Base-by-base conservation (phyloP, 2,888 invertebrate genomes). In the Spisula solida region DNA sequence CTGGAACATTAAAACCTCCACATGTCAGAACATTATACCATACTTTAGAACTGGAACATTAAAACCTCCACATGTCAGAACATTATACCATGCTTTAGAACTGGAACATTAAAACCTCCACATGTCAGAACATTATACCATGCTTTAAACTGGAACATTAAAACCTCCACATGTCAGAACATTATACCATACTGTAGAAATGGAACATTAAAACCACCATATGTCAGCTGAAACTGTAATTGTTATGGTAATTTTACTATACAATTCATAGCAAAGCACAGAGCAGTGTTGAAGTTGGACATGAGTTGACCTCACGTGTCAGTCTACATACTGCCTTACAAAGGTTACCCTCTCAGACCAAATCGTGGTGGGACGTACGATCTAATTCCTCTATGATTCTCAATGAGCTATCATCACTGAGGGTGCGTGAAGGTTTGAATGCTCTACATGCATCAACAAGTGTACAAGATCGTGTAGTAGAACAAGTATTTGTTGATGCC, bases 401-500 rank as follows among this genome's bases (percentile, higher is more conserved):
- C 51, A 81, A 55, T 81, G 81, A 81, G 31, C 25, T 81, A 5
- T 41, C 81, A 16, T 51, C 81, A 8, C 18, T 47, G 16, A 81
- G 81, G 18, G 12, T 55, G 16, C 51, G 51, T 29, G 55, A 48
- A 29, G 81, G 29, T 0, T 29, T 81, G 16, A 29, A 55, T n/a
- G n/a, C 81, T 51, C 81, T 81, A 31, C 51, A 55, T 29, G 81
- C 81, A 31, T 25, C 51, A 12, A 29, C 81, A 0, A 81, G 81
- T n/a, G 16, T 55, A 18, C 81, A 81, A 4, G 29, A 81, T 55
- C 48, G 81, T 51, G 31, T 55, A 0, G 47, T 81, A 25, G 29
- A 81, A 31, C 34, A 82, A 56, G 34, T 60, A 12, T 82, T 34
- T 60, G 16, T 82, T 41, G 34, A 60, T 60, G 82, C 82, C 34